Conservation (phyloP, 2,888 invertebrate genomes). For the Sicus ferrugineus region DNA sequence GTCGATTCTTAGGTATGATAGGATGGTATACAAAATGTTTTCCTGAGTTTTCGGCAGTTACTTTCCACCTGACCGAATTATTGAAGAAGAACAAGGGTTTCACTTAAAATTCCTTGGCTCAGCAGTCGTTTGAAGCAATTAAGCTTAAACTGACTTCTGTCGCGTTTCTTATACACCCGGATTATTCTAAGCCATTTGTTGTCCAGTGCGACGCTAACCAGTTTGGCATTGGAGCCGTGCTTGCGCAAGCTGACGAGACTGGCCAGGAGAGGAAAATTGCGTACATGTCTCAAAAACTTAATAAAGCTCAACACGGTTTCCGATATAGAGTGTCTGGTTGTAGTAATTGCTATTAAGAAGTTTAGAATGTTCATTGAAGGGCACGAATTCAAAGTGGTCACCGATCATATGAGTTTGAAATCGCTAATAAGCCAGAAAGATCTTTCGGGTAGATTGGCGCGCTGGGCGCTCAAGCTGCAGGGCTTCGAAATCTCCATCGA, state of each 20-base stretch:
- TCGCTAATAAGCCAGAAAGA: conserved; percentile 14
- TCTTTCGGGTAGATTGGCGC: conserved; percentile 9
- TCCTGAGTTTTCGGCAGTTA: conserved; percentile 3
- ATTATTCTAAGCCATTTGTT: conserved; percentile 20
- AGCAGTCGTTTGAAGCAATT: background rate
- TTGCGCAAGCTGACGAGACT: conserved; percentile 25
- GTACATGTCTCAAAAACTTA: conserved; percentile 35
- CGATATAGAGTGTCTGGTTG: conserved; percentile 29
- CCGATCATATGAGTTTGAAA: conserved; percentile 18
- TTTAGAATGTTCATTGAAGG: conserved; percentile 7
- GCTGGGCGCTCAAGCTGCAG: conserved; percentile 17
- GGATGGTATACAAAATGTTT: conserved; percentile 29
- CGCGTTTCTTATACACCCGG: conserved; percentile 27
- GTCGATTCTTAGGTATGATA: conserved; percentile 31
- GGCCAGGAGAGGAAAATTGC: conserved; percentile 31
- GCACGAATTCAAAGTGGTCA: conserved; percentile 13
- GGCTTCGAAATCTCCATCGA: background rate
- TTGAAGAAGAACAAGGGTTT: conserved; percentile 24
- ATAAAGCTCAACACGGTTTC: conserved; percentile 28
- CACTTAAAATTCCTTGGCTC: too few species aligned
- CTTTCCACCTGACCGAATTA: conserved; percentile 20
- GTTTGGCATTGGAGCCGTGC: conserved; percentile 26
- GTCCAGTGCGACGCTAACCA: conserved; percentile 32
- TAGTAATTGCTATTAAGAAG: conserved; percentile 23
- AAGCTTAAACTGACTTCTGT: conserved; percentile 17